Evolutionary conservation across 2,797 vertebrate genomes (phyloP).

Genomic region (Tarsius wallacei): DNA sequence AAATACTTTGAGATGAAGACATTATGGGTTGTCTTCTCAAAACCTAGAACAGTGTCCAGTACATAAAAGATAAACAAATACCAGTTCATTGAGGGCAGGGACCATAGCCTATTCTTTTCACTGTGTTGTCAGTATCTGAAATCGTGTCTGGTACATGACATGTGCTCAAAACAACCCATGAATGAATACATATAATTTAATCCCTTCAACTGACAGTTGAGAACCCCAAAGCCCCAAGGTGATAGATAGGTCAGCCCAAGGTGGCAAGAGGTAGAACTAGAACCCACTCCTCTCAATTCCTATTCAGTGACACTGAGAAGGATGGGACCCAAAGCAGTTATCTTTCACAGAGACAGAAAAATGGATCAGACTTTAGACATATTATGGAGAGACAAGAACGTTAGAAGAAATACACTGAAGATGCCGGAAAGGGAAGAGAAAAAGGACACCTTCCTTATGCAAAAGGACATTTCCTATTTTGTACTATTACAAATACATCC

Average conservation of each 20-base stretch:
- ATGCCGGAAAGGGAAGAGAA: background rate
- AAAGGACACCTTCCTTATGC: background rate
- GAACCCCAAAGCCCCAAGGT: background rate
- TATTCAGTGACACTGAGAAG: background rate
- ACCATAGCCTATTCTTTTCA: background rate
- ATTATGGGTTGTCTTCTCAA: background rate
- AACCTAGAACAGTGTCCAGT: background rate
- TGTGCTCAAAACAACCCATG: background rate
- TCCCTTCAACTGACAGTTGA: background rate
- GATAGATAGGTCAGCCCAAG: background rate
- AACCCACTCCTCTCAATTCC: background rate
- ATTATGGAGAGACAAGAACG: background rate
- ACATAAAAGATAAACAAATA: background rate
- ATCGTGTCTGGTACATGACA: background rate
- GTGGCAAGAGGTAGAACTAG: background rate
- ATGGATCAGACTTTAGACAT: background rate
- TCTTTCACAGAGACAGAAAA: background rate
- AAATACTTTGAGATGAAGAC: slow-evolving; percentile 3
- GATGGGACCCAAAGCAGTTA: background rate
- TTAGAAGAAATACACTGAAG: background rate
- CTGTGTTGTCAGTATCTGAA: background rate
- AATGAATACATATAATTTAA: slow-evolving; percentile 1
- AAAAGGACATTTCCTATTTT: background rate
- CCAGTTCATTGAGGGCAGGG: background rate
- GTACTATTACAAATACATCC: background rate